Base-by-base conservation (phyloP, 1,140 invertebrate species). In the Microvelia longipes region DNA sequence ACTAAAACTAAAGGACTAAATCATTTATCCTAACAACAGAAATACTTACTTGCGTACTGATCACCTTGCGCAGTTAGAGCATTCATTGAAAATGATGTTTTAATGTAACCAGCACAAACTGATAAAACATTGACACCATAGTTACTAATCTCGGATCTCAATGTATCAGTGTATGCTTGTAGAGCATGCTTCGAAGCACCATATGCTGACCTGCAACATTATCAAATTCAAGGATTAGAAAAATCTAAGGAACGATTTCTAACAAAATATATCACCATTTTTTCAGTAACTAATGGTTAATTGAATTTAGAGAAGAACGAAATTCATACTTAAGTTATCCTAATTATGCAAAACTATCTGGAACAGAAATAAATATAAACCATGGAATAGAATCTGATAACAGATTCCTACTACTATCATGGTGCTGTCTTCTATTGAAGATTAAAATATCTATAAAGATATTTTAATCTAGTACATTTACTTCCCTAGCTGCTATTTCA, bases 111-210 rank as follows among this genome's bases (percentile, higher is more conserved):
- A 68, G 94, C 93, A 81, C 86, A 93, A 11, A 95, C 79, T 14
- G 93, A 85, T 61, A 88, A 89, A 1, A 98, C 88, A 77, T 87
- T 83, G 67, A 98, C 84, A 76, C 90, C 88, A 73, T 88, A 81
- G 65, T 85, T 79, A 28, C 81, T 77, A 73, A 96, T 82, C 84
- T 96, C 93, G 27, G 92, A 86, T 76, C 92, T 80, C 19, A 93
- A 78, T n/a, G 84, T 84, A 80, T 95, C 93, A 70, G 86, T 87
- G 81, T 93, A 94, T 29, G 91, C 92, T 82, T 94, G 90, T 24
- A 96, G 76, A 1, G 96, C 95, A 83, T 97, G 94, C 81, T 98
- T 98, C 0, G 94, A 95, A 25, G 94, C 93, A 71, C 89, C 85
- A 83, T 98, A 96, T 1, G 91, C 88, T 29, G 91, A 91, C 71